Evolutionary conservation across 2,888 invertebrate genomes (phyloP).

Genomic region (Pachliopta kotzebuea): DNA sequence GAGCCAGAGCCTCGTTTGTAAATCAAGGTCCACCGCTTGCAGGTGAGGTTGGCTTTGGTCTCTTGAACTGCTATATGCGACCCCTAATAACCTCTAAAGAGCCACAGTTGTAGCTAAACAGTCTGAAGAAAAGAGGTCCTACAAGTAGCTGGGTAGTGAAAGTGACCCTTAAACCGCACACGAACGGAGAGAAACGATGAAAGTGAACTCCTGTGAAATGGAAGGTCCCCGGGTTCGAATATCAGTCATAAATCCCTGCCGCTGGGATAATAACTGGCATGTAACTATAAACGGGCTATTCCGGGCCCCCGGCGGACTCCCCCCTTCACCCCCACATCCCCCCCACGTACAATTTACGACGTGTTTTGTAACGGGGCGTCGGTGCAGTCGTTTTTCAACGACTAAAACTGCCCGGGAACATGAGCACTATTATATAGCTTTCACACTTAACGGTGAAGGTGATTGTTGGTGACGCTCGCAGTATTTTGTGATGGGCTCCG

Average conservation of each 20-base stretch:
- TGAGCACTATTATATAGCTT: neutral
- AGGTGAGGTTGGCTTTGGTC: too few species aligned
- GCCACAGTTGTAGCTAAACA: too few species aligned
- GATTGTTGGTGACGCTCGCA: constrained; percentile 4
- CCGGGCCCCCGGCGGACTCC: constrained; percentile 1
- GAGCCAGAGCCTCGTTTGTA: too few species aligned
- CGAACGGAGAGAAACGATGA: constrained; percentile 9
- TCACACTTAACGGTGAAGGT: constrained; percentile 12
- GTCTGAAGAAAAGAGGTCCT: too few species aligned
- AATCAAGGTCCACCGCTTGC: too few species aligned
- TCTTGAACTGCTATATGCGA: too few species aligned
- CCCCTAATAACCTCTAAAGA: too few species aligned
- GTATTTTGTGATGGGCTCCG: too few species aligned
- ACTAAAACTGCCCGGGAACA: constrained; percentile 7
- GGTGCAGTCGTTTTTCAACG: constrained; percentile 14
- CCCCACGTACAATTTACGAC: constrained; percentile 40
- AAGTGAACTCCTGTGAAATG: constrained; percentile 9
- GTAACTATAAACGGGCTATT: constrained; percentile 32
- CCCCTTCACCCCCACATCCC: constrained; percentile 1
- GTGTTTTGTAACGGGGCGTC: constrained; percentile 34
- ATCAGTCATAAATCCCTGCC: constrained; percentile 57
- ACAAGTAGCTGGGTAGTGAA: neutral
- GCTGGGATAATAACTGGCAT: constrained; percentile 51
- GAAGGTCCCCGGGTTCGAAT: constrained; percentile 43
- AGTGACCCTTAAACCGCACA: neutral